Evolutionary conservation across 2,113 vertebrate species (phyloP).

Genomic region (Neodontobutis hainanensis): DNA sequence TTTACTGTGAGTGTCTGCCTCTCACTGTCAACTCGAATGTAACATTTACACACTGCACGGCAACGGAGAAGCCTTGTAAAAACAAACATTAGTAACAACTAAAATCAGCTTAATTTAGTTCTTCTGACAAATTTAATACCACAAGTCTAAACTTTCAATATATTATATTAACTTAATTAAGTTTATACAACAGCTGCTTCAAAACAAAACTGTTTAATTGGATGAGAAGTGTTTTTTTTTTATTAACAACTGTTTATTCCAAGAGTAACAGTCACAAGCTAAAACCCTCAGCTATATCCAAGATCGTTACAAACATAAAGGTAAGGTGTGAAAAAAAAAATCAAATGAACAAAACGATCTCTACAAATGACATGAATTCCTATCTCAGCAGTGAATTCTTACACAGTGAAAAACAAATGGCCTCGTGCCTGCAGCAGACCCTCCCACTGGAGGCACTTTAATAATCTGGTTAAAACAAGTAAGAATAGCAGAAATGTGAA

Average conservation of each 20-base stretch:
- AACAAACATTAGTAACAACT: background rate
- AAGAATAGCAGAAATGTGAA: background rate
- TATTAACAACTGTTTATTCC: too few relatives aligned
- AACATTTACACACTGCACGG: constrained; percentile 36
- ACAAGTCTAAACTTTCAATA: too few relatives aligned
- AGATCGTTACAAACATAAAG: too few relatives aligned
- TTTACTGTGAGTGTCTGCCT: constrained; percentile 22
- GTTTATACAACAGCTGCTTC: background rate
- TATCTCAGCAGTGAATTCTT: background rate
- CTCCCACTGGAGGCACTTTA: background rate
- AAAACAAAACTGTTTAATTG: background rate
- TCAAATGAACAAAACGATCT: too few relatives aligned
- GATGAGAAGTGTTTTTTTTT: too few relatives aligned
- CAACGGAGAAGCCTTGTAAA: background rate
- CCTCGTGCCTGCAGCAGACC: background rate
- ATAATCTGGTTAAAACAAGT: background rate
- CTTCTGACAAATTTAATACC: background rate
- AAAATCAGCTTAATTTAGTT: background rate
- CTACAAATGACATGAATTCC: background rate
- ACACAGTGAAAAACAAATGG: background rate
- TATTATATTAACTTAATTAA: background rate
- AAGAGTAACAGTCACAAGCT: too few relatives aligned
- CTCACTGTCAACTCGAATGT: constrained; percentile 29
- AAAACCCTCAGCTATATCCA: too few relatives aligned
- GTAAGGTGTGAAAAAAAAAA: too few relatives aligned